Evolutionary conservation across 2,797 vertebrate genomes (phyloP), one percentile per base, ranked within the genome.

Genomic region (Arnoldichthys spilopterus): DNA sequence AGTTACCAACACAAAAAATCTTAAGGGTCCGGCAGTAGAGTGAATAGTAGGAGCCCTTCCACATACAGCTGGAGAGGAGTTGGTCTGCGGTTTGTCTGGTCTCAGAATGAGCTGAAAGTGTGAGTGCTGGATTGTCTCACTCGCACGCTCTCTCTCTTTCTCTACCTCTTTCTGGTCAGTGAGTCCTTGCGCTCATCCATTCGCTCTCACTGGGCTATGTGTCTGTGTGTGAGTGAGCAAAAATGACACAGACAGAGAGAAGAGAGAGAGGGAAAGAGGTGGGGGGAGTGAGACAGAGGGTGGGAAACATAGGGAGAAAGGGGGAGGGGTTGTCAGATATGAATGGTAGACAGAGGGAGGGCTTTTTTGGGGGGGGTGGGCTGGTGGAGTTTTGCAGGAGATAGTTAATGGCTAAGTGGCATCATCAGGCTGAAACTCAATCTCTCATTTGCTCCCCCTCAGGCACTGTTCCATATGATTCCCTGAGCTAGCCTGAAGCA

Each of bases 381-480:
- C 30, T 32, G 28, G 77, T 68, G 80, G 79, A 72, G 83, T 74
- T 80, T 88, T 87, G 76, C 86, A 83, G 81, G 86, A 87, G 86
- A 89, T 89, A 87, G 88, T 89, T 90, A 88, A 88, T 92, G 86
- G 89, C 92, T 89, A 89, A 93, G 94, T 95, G 94, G 94, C 95
- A 94, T 95, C 95, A 95, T 95, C 90, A 90, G 85, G 90, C 90
- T 90, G 94, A 93, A 95, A 95, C 90, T 86, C 91, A 93, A 93
- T 92, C 93, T 84, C 77, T 78, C 58, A 76, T 82, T 83, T 82
- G 78, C 90, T 89, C 89, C 92, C 92, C 58, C 91, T 85, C 81
- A 92, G 93, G 90, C 92, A 92, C 90, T 91, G 86, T 90, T 88
- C 90, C 90, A 93, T 92, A 92, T 93, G 92, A 94, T 84, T 93